These are phyloP conservation scores for Acleris literana DNA, from an alignment of 2,888 invertebrate species.

Conservation along the genomic window DNA sequence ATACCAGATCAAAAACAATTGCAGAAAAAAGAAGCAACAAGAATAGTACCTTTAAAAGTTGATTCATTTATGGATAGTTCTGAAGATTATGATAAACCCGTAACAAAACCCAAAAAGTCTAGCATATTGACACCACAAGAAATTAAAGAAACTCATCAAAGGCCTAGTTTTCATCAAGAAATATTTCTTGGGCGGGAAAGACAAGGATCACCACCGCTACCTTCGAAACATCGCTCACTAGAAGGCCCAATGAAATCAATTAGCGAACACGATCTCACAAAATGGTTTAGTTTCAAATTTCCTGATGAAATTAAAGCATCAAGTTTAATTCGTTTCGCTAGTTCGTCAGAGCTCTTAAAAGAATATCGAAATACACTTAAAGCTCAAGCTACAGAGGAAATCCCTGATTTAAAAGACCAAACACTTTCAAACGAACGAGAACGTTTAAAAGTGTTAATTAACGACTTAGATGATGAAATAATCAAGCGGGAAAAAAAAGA, in stretches of 20 bases:
- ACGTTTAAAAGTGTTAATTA: too few species aligned
- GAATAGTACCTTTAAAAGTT: too few species aligned
- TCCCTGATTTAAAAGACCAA: too few species aligned
- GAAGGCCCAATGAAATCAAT: neutral
- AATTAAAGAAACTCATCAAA: neutral
- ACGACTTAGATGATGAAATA: too few species aligned
- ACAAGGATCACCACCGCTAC: neutral
- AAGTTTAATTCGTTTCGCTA: conserved; percentile 40
- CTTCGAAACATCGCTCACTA: neutral
- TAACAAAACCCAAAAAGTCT: neutral
- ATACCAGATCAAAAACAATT: neutral
- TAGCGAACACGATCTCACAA: conserved; percentile 34
- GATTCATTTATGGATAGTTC: too few species aligned
- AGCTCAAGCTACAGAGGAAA: conserved; percentile 16
- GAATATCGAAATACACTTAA: conserved; percentile 52
- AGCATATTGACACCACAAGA: neutral
- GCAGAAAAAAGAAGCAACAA: too few species aligned
- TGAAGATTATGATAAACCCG: neutral
- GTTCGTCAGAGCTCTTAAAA: conserved; percentile 61
- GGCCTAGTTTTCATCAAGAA: neutral
- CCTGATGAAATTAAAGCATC: conserved; percentile 42
- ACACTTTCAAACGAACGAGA: too few species aligned
- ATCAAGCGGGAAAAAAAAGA: too few species aligned
- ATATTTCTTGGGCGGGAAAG: neutral
- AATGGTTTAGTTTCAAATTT: conserved; percentile 58